Conservation (phyloP, 2,113 vertebrate species). For the Heterochromis multidens region DNA sequence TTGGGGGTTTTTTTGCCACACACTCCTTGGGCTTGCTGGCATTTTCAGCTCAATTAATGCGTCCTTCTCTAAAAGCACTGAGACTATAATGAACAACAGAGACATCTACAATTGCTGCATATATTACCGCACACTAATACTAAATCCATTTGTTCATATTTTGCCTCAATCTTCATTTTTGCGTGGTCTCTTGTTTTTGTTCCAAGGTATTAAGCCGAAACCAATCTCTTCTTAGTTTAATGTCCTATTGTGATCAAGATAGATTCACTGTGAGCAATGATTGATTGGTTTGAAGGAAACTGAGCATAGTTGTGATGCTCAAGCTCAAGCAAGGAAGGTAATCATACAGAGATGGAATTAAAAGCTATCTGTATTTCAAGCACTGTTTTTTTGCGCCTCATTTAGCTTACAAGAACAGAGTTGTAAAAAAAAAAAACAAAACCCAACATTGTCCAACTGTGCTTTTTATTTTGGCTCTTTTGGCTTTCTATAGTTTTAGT, state of each 20-base stretch:
- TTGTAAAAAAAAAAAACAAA: not conserved
- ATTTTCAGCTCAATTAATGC: not conserved
- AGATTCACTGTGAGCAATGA: not conserved
- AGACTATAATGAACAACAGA: not conserved
- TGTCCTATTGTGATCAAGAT: not conserved
- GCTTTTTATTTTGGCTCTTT: not conserved
- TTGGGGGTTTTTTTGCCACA: not conserved
- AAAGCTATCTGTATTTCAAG: not conserved
- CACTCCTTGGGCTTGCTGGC: not conserved
- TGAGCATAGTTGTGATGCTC: not conserved
- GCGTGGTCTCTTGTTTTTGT: not conserved
- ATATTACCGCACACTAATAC: not conserved
- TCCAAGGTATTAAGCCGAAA: not conserved
- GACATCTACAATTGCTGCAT: not conserved
- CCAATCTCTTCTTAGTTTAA: not conserved
- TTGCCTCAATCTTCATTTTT: not conserved
- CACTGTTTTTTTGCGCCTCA: not conserved
- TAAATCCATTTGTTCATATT: not conserved
- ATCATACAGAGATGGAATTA: not conserved
- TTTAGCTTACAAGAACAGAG: not conserved
- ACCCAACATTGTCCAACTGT: not conserved
- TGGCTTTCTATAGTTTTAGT: not conserved
- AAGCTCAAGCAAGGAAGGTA: not conserved
- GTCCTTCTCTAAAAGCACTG: not conserved
- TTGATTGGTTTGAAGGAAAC: not conserved